phyloP scores from a whole-genome alignment of 2,113 vertebrate species.

The Amblyopsis rosae region DNA sequence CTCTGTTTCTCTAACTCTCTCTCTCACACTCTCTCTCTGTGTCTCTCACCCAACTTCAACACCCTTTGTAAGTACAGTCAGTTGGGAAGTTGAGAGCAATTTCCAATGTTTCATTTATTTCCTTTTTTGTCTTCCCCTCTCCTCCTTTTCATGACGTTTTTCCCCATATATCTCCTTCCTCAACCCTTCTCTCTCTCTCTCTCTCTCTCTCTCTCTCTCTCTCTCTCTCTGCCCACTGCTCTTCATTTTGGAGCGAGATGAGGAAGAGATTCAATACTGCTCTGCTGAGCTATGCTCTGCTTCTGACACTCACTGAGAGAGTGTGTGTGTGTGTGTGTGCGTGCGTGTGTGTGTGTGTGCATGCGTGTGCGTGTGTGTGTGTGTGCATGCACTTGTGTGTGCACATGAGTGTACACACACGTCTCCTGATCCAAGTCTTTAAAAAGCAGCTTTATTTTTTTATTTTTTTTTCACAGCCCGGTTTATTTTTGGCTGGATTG shows the following conservation, averaged over 20 bases:
- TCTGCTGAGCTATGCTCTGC: conserved; percentile 9
- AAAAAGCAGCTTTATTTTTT: not conserved
- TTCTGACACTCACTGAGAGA: not conserved
- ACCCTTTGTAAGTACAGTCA: no score
- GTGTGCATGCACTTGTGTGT: not conserved
- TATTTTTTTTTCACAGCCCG: not conserved
- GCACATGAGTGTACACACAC: not conserved
- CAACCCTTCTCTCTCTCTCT: not conserved
- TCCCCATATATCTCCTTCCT: not conserved
- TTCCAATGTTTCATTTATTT: not conserved
- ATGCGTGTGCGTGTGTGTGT: not conserved
- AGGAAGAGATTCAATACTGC: conserved; percentile 10
- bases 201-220: not conserved
- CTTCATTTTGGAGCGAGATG: conserved; percentile 21
- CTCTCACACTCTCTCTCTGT: not conserved
- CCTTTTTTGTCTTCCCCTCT: not conserved
- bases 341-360: not conserved
- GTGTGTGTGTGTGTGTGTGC: conserved; percentile 1
- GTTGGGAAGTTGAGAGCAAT: no score
- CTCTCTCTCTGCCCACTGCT: not conserved
- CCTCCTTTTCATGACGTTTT: not conserved
- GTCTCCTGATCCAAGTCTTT: not conserved
- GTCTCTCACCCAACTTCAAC: not conserved
- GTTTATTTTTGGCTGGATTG: not conserved
- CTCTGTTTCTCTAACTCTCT: not conserved